phyloP scores from a whole-genome alignment of 2,113 vertebrate species.

The Prietella phreatophila region DNA sequence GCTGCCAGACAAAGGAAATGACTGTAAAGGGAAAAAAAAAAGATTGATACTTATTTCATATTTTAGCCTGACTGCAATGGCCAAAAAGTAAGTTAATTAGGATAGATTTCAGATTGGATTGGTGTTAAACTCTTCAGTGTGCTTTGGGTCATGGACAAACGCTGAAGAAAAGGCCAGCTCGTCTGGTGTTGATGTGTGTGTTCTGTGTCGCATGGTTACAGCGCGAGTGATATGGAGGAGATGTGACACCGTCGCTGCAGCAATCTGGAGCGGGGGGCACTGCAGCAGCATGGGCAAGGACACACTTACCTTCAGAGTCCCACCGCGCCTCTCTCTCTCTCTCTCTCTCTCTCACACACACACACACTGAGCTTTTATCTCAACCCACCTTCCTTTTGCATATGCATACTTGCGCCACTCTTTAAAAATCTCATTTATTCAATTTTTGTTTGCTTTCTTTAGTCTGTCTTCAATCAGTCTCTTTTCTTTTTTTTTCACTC shows the following conservation, averaged over 20 bases:
- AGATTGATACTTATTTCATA: slow-evolving; percentile 39
- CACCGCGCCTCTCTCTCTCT: slow-evolving; percentile 61
- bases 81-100: slow-evolving; percentile 42
- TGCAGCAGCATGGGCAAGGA: slow-evolving; percentile 65
- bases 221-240: slow-evolving; percentile 64
- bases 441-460: slow-evolving; percentile 36
- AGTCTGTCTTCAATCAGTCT: slow-evolving; percentile 36
- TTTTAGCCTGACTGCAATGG: slow-evolving; percentile 22
- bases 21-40: background rate
- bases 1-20: slow-evolving; percentile 15
- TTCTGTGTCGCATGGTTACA: slow-evolving; percentile 60
- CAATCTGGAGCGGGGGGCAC: slow-evolving; percentile 57
- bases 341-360: background rate
- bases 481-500: slow-evolving; percentile 19
- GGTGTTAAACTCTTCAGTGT: slow-evolving; percentile 35
- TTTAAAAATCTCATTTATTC: slow-evolving; percentile 49
- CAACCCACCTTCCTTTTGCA: slow-evolving; percentile 33
- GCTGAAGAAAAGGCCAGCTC: slow-evolving; percentile 60
- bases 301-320: slow-evolving; percentile 73
- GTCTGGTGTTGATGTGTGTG: slow-evolving; percentile 48
- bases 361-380: slow-evolving; percentile 23
- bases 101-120: slow-evolving; percentile 43
- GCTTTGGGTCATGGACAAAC: slow-evolving; percentile 20
- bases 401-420: slow-evolving; percentile 35
- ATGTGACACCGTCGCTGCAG: slow-evolving; percentile 71